A percentile compares a stretch with the other conserved stretches of the same genome.
These are phyloP conservation scores for Parthenolecanium corni DNA, from an alignment of 2,888 invertebrate species.

Conservation along the genomic window DNA sequence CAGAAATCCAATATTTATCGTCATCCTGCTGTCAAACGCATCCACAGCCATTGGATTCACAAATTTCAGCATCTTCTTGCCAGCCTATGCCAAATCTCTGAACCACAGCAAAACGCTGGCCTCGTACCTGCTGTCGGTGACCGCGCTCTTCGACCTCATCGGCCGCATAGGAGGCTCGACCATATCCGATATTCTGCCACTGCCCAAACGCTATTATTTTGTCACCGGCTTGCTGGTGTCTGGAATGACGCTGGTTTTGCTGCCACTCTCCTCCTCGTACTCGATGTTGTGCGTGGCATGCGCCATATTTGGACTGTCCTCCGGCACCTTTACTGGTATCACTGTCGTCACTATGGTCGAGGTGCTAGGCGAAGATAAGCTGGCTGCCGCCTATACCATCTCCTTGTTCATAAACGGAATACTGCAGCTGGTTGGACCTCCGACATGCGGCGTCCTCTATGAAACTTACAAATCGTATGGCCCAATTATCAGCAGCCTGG, in stretches of 20 bases:
- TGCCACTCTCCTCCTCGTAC: slow-evolving; percentile 58
- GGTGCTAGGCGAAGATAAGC: slow-evolving; percentile 68
- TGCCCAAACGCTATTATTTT: slow-evolving; percentile 73
- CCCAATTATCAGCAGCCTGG: slow-evolving; percentile 60
- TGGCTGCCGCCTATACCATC: slow-evolving; percentile 76
- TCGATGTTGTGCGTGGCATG: slow-evolving; percentile 55
- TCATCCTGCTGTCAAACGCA: slow-evolving; percentile 71
- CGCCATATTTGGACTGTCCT: slow-evolving; percentile 65
- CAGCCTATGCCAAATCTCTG: slow-evolving; percentile 59
- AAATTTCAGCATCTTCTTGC: slow-evolving; percentile 70
- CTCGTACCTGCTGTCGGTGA: slow-evolving; percentile 63
- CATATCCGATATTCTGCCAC: slow-evolving; percentile 59
- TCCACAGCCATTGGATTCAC: slow-evolving; percentile 78
- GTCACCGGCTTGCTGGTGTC: slow-evolving; percentile 66
- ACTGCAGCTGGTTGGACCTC: slow-evolving; percentile 67
- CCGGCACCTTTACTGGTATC: slow-evolving; percentile 73
- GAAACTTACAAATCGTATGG: slow-evolving; percentile 53
- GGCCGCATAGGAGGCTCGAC: slow-evolving; percentile 78
- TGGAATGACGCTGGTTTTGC: slow-evolving; percentile 57
- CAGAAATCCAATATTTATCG: slow-evolving; percentile 66
- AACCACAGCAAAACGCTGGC: slow-evolving; percentile 59
- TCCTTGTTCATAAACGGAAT: slow-evolving; percentile 75
- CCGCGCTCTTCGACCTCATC: slow-evolving; percentile 66
- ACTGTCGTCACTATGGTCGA: slow-evolving; percentile 82
- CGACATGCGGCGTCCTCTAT: slow-evolving; percentile 64